Conservation (phyloP, 2,888 invertebrate species). For the Pseudococcus viburni region DNA sequence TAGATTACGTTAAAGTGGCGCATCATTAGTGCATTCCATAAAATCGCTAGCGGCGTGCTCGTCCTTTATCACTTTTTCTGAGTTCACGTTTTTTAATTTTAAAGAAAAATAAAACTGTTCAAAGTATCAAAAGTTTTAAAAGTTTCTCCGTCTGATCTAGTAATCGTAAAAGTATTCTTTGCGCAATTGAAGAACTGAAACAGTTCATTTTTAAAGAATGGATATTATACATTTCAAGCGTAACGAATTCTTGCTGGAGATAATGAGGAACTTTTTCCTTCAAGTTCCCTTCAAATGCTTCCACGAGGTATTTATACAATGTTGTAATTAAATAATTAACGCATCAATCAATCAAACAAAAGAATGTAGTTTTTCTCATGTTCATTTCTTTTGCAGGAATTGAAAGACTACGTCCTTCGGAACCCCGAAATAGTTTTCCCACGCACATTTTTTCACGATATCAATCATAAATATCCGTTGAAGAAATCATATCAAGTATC, state of each 20-base stretch:
- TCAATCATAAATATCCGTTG: slow-evolving; percentile 75
- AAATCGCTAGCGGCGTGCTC: no score
- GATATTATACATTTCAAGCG: neutral
- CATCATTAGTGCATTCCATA: no score
- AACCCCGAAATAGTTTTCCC: slow-evolving; percentile 56
- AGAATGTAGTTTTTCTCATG: no score
- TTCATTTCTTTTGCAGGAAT: slow-evolving; percentile 57
- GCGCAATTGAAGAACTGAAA: no score
- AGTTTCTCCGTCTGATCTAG: no score
- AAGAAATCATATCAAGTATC: slow-evolving; percentile 77
- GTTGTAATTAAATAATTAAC: neutral
- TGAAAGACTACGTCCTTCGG: slow-evolving; percentile 25
- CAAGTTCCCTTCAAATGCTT: slow-evolving; percentile 38
- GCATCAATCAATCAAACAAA: no score
- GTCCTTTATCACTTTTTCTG: no score
- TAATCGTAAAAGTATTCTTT: neutral
- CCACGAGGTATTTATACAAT: slow-evolving; percentile 42
- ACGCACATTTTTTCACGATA: slow-evolving; percentile 72
- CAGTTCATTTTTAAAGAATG: neutral
- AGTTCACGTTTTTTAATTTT: no score
- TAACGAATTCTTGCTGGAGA: neutral
- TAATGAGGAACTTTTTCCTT: slow-evolving; percentile 27
- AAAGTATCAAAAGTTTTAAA: no score
- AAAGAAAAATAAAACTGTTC: no score
- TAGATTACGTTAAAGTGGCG: no score